Base-by-base conservation (phyloP, 1,140 invertebrate species). In the Ceratina japonica region DNA sequence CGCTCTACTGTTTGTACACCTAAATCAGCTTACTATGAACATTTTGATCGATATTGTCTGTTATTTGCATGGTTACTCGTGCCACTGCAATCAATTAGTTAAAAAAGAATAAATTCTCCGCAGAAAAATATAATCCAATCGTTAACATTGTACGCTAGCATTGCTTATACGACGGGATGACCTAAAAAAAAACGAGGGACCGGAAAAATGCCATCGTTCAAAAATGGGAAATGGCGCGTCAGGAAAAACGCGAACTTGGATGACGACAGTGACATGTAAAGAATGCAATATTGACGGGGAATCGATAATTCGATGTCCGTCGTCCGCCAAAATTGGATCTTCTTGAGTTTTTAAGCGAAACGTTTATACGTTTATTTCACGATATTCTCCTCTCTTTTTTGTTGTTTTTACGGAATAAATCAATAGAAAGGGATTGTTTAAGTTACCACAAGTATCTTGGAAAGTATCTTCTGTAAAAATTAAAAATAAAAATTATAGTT, bases 241-340 rank as follows among this genome's bases (percentile, higher is more conserved):
- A 37, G n/a, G 10, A 64, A 22, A 3, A 37, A 74, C 27, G 51
- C 49, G 56, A 49, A 37, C 4, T 1, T 16, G 13, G 15, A 5
- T 16, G 24, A 49, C 52, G 24, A 44, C 5, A 44, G 22, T 82
- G 37, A 44, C 18, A 20, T 12, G 15, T 15, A 44, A 68, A 65
- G 52, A 37, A 59, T 51, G 78, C 31, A 15, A 44, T 72, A 72
- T 72, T 61, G 70, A 61, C 58, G 58, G 37, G 18, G 58, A 44
- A 72, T 81, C 68, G 56, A 58, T 54, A 22, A 49, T n/a, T 70
- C 58, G 49, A 54, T 20, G 52, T 24, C 3, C 31, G 44, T 44
- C 51, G 24, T 24, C 58, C 20, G 37, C 37, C 31, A 37, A 37
- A 51, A 72, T 61, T 37, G 37, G 31, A 61, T 59, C 54, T 58